A percentile compares a stretch with the other conserved stretches of the same genome.
These are phyloP conservation scores for Datnioides undecimradiatus DNA, from an alignment of 2,113 vertebrate genomes.

Conservation along the genomic window DNA sequence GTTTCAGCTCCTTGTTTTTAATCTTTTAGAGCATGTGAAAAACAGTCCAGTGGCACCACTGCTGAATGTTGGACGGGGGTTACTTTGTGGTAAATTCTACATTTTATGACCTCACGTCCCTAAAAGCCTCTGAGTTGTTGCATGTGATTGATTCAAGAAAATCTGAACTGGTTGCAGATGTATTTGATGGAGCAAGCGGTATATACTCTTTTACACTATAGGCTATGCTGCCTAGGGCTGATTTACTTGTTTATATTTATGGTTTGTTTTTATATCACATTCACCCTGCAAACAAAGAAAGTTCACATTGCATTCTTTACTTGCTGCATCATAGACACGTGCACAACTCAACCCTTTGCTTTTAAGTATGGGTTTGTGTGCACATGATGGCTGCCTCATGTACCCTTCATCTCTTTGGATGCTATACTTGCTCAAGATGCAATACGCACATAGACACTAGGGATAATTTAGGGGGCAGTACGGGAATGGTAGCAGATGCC, in stretches of 20 bases:
- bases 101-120: neutral
- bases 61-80: neutral
- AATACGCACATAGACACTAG: too few species aligned
- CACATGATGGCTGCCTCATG: too few species aligned
- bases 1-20: conserved; percentile 13
- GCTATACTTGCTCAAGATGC: too few species aligned
- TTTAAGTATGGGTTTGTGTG: too few species aligned
- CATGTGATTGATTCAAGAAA: neutral
- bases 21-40: conserved; percentile 1
- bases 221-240: neutral
- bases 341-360: neutral
- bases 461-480: too few species aligned
- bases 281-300: neutral
- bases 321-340: conserved; percentile 1
- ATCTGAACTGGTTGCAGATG: neutral
- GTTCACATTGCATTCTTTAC: neutral
- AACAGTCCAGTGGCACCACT: neutral
- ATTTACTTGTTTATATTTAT: neutral
- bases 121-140: neutral
- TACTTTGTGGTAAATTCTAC: neutral
- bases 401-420: too few species aligned
- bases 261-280: neutral
- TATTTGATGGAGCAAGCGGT: too few species aligned
- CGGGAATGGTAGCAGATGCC: too few species aligned
- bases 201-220: neutral